A percentile compares a stretch with the other conserved stretches of the same genome.
Conservation (phyloP, 2,113 vertebrate genomes). For the Calypte anna region DNA sequence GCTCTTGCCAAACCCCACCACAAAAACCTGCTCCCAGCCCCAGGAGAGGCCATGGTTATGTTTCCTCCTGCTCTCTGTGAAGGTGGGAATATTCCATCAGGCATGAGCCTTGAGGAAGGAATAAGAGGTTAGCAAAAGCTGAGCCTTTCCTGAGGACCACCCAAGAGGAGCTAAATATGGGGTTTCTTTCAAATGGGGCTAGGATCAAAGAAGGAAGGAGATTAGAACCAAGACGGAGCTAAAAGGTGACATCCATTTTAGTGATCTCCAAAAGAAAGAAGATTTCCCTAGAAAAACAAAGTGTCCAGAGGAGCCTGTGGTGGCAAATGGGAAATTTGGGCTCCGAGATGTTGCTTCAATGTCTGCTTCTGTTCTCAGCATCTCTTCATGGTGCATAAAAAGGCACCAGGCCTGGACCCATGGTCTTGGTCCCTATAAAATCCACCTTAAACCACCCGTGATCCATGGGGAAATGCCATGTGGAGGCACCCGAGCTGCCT, state of each 20-base stretch:
- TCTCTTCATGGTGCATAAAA: not conserved
- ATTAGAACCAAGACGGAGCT: conserved; percentile 70
- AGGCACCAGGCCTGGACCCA: not conserved
- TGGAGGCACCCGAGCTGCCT: not conserved
- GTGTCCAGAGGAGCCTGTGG: not conserved
- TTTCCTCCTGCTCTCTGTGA: conserved; percentile 33
- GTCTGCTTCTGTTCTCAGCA: not conserved
- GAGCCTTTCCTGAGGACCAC: conserved; percentile 67
- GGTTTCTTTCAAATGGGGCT: conserved; percentile 65
- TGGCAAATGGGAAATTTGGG: not conserved
- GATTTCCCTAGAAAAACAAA: conserved; percentile 21
- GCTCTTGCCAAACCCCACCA: not conserved
- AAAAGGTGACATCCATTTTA: conserved; percentile 58
- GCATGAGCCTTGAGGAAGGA: conserved; percentile 37
- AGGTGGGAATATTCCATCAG: conserved; percentile 15
- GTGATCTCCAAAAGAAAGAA: conserved; percentile 33
- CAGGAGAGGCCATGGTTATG: conserved; percentile 47
- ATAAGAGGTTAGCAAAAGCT: conserved; percentile 64
- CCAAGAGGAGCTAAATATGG: conserved; percentile 67
- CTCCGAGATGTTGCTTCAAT: not conserved
- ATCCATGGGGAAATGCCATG: not conserved
- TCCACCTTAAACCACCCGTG: not conserved
- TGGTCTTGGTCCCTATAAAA: not conserved
- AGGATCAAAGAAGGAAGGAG: conserved; percentile 71
- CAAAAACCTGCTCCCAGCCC: not conserved